A percentile compares a stretch with the other conserved stretches of the same genome.
Conservation (phyloP, 2,797 vertebrate genomes). For the Rhinatrema bivittatum region DNA sequence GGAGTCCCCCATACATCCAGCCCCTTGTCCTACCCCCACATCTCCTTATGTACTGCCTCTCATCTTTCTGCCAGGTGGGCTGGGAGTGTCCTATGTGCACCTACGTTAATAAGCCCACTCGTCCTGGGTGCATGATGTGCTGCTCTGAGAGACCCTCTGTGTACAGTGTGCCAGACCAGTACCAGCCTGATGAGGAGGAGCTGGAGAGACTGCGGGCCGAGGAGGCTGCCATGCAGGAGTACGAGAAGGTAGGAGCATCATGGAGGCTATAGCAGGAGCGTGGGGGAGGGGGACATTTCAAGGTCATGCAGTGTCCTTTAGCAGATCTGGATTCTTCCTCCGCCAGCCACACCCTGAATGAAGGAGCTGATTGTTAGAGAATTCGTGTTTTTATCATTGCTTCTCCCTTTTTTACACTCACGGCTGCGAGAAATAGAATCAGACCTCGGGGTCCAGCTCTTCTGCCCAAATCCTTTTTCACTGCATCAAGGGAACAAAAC, state of each 20-base stretch:
- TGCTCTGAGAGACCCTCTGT: conserved; percentile 48
- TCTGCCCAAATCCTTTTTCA: background rate
- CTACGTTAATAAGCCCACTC: conserved; percentile 72
- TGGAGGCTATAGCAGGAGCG: too few relatives aligned
- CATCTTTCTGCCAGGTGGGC: conserved; percentile 44
- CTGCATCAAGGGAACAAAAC: background rate
- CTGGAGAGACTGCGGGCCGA: conserved; percentile 52
- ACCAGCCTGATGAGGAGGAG: conserved; percentile 65
- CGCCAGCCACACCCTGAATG: too few relatives aligned
- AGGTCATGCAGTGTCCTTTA: too few relatives aligned
- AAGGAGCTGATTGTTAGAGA: too few relatives aligned
- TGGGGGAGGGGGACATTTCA: too few relatives aligned
- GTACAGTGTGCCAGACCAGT: conserved; percentile 59
- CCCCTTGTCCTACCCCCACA: too few relatives aligned
- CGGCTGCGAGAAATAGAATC: too few relatives aligned
- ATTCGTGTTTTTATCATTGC: too few relatives aligned
- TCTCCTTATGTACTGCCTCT: background rate
- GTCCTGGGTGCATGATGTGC: conserved; percentile 80
- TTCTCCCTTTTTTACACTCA: too few relatives aligned
- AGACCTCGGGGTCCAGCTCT: too few relatives aligned
- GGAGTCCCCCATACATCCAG: accelerated
- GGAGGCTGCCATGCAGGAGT: conserved; percentile 52
- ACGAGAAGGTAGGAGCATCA: conserved; percentile 54
- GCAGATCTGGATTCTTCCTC: too few relatives aligned
- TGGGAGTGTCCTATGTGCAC: conserved; percentile 71